A percentile compares a stretch with the other conserved stretches of the same genome.
Evolutionary conservation across 2,113 vertebrate genomes (phyloP).

Genomic region (Mastomys coucha): DNA sequence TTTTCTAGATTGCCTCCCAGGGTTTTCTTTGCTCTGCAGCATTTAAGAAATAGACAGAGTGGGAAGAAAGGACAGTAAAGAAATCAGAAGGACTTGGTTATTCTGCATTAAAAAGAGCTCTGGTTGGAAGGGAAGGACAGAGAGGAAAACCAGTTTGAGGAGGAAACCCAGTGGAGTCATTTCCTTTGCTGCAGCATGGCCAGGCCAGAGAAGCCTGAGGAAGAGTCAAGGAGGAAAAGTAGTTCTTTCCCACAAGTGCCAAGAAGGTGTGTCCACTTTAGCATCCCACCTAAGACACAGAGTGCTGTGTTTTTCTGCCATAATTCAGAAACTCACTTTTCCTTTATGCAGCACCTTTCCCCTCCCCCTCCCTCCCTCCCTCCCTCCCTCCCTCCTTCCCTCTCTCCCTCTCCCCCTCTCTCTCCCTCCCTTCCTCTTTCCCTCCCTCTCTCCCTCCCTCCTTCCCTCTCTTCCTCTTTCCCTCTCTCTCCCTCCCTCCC

Average conservation of each 20-base stretch:
- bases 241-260: background rate
- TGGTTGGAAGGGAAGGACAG: background rate
- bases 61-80: background rate
- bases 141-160: background rate
- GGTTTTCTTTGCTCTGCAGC: background rate
- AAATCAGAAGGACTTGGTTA: background rate
- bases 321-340: slow-evolving; percentile 2
- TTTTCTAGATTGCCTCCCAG: background rate
- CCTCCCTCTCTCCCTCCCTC: background rate
- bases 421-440: background rate
- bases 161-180: background rate
- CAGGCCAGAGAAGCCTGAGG: background rate
- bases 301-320: background rate
- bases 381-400: no score
- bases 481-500: no score
- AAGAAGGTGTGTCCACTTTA: background rate
- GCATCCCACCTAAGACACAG: background rate
- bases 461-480: background rate
- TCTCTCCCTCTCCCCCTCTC: no score
- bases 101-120: background rate
- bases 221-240: background rate
- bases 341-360: background rate
- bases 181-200: background rate
- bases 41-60: background rate
- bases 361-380: background rate